These are phyloP conservation scores for Drosophila maculinotata DNA, from an alignment of 2,888 invertebrate species.

Conservation along the genomic window DNA sequence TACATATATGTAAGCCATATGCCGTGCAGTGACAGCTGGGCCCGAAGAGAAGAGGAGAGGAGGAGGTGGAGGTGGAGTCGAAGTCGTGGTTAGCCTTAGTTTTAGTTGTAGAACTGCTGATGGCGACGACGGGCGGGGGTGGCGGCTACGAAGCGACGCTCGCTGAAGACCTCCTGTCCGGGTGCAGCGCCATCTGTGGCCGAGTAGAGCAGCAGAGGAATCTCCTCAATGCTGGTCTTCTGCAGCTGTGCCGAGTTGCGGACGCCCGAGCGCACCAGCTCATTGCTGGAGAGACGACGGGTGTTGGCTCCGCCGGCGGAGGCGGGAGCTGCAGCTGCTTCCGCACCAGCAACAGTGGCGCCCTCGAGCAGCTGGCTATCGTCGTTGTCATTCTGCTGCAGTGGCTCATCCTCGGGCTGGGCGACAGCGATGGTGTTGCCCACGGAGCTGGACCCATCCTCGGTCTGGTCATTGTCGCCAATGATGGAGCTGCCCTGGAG, in stretches of 20 bases:
- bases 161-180: constrained; percentile 50
- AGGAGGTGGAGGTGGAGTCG: background rate
- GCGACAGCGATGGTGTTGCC: constrained; percentile 69
- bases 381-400: constrained; percentile 74
- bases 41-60: constrained; percentile 1
- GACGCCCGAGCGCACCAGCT: constrained; percentile 60
- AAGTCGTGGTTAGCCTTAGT: no score
- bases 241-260: constrained; percentile 55
- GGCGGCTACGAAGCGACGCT: constrained; percentile 73
- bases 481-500: constrained; percentile 68
- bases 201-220: constrained; percentile 79
- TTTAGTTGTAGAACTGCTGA: constrained; percentile 55
- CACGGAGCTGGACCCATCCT: constrained; percentile 23
- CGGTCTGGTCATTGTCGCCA: constrained; percentile 31
- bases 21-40: constrained; percentile 46
- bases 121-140: constrained; percentile 68
- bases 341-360: constrained; percentile 17
- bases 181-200: constrained; percentile 68
- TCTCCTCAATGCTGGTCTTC: constrained; percentile 77
- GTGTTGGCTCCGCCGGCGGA: constrained; percentile 29
- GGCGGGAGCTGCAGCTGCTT: constrained; percentile 1
- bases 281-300: constrained; percentile 68
- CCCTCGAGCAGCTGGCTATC: constrained; percentile 75
- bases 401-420: constrained; percentile 73
- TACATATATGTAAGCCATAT: constrained; percentile 36